Base-by-base conservation (phyloP, 2,797 vertebrate genomes). In the Sternotherus odoratus region DNA sequence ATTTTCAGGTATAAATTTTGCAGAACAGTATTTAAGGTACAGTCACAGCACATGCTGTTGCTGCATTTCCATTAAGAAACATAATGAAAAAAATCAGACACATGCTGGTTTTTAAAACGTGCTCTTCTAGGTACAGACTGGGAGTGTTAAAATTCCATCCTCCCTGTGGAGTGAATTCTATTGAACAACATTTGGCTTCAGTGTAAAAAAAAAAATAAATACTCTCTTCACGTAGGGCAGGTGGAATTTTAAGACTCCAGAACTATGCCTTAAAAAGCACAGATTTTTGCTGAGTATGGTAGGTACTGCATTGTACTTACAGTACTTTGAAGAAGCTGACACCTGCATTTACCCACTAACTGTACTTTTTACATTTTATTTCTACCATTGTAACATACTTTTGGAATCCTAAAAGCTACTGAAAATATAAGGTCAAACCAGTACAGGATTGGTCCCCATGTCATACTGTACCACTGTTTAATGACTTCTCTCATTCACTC, bases 1-100 rank as follows among this genome's bases (percentile, higher is more conserved):
- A 84, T 90, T 69, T 89, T 54, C 79, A 93, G 82, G 72, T 79
- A 87, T 60, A 85, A 77, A 88, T 83, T 87, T 57, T 88, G 53
- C 89, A 96, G 91, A 60, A 86, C 39, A 95, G 81, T 79, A 86
- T 87, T 83, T 87, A 46, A 78, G 56, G 80, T 79, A 83, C 90
- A 94, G 54, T 77, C 91, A 92, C 54, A 92, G 30, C 39, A 85
- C 56, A 39, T 28, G 91, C 60, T 49, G 88, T 79, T 87, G 50
- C 56, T 86, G 50, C 91, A 85, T 86, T 90, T 43, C 51, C 56
- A n/a, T 13, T 54, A 49, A 85, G 87, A 91, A 89, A 2, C 15
- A 21, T 82, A 81, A 30, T 24, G 63, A 66, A 79, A 0, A 48
- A 93, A 87, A 39, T 83, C 81, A 91, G 77, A 54, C 43, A 24